phyloP scores from a whole-genome alignment of 2,113 vertebrate genomes.

The Pelodiscus sinensis region DNA sequence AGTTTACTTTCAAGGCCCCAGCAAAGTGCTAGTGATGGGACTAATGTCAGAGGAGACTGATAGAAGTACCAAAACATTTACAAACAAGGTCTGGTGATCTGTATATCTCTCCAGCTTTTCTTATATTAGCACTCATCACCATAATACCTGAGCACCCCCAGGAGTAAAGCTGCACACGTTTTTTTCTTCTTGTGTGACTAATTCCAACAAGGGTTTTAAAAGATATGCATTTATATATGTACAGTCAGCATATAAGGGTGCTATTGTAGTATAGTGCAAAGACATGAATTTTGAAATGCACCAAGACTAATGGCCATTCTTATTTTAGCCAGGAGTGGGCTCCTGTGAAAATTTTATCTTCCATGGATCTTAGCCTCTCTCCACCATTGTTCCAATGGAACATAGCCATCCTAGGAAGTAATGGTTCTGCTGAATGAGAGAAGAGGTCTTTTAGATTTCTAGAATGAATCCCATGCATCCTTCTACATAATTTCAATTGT shows the following conservation, averaged over 20 bases:
- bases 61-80: neutral
- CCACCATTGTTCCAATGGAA: constrained; percentile 11
- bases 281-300: neutral
- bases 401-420: neutral
- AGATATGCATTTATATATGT: constrained; percentile 40
- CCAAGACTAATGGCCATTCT: neutral
- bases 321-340: neutral
- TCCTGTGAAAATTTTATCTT: neutral
- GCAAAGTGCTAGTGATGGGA: neutral
- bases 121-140: neutral
- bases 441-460: neutral
- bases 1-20: constrained; percentile 7
- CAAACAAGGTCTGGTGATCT: neutral
- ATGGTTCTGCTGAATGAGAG: neutral
- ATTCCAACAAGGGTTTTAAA: neutral
- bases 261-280: neutral
- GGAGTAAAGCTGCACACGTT: neutral
- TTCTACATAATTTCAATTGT: neutral
- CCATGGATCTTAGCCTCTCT: neutral
- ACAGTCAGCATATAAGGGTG: neutral
- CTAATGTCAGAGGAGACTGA: neutral
- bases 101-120: neutral
- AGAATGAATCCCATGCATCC: constrained; percentile 5
- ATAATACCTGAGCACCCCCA: neutral
- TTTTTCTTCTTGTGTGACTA: neutral